These are phyloP conservation scores for Chrysodeixis includens DNA, from an alignment of 2,888 invertebrate species.

Conservation along the genomic window DNA sequence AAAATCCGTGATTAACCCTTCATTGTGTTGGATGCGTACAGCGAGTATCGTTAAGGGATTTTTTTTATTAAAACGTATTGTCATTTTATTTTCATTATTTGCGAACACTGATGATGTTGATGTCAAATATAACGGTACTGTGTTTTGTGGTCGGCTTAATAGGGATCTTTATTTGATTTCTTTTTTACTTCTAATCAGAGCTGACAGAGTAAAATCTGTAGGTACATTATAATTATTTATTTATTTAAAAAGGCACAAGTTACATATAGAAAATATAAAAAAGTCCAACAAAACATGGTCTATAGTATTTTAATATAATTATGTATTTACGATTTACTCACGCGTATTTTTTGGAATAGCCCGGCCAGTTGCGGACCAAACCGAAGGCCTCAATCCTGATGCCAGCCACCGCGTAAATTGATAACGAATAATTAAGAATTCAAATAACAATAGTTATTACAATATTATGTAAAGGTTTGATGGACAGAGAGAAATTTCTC, in stretches of 20 bases:
- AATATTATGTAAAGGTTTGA: neutral
- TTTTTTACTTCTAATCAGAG: neutral
- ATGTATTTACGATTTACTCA: too few species aligned
- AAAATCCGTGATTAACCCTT: conserved; percentile 67
- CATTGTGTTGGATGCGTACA: conserved; percentile 65
- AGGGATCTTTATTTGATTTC: neutral
- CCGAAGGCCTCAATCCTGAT: too few species aligned
- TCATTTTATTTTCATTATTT: conserved; percentile 65
- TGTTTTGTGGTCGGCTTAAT: conserved; percentile 17
- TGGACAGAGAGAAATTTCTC: too few species aligned
- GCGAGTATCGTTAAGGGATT: conserved; percentile 61
- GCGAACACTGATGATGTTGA: conserved; percentile 32
- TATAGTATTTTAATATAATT: too few species aligned
- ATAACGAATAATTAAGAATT: too few species aligned
- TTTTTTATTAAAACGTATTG: conserved; percentile 72
- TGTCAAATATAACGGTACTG: conserved; percentile 26
- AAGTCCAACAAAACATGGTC: too few species aligned
- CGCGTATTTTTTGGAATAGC: too few species aligned
- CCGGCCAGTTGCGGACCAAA: too few species aligned
- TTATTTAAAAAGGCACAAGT: too few species aligned
- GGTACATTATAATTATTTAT: neutral
- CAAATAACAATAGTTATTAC: too few species aligned
- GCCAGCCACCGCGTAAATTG: too few species aligned
- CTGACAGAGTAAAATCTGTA: neutral
- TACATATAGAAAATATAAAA: too few species aligned